Conservation (phyloP, 2,113 vertebrate species). For the Riparia riparia region DNA sequence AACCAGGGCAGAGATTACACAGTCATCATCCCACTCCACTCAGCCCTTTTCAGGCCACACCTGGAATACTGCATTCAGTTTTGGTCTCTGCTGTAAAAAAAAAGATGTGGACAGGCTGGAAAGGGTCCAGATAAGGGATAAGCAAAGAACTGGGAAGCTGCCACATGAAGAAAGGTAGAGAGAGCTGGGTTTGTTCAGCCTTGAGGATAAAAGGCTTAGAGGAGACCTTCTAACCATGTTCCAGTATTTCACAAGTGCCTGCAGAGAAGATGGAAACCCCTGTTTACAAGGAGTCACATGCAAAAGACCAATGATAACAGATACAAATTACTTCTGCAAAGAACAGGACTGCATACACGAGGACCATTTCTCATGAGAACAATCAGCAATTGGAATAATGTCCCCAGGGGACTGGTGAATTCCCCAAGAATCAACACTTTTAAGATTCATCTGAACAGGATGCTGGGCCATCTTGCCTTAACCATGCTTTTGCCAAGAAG, state of each 20-base stretch:
- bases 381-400: neutral
- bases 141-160: neutral
- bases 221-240: neutral
- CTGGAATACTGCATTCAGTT: neutral
- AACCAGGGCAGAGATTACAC: neutral
- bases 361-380: neutral
- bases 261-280: neutral
- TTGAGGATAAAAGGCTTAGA: neutral
- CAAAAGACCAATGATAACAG: neutral
- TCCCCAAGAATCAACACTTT: fast-evolving
- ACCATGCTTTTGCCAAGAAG: neutral
- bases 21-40: neutral
- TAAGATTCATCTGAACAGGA: neutral
- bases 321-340: neutral
- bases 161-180: neutral
- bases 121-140: neutral
- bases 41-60: neutral
- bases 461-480: neutral
- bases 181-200: neutral
- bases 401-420: neutral
- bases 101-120: neutral
- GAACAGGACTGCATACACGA: neutral
- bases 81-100: neutral
- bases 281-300: no score
- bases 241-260: neutral